Evolutionary conservation across 2,797 vertebrate genomes (phyloP), one percentile per base, ranked within the genome.

Genomic region (Paedocypris micromegethes): DNA sequence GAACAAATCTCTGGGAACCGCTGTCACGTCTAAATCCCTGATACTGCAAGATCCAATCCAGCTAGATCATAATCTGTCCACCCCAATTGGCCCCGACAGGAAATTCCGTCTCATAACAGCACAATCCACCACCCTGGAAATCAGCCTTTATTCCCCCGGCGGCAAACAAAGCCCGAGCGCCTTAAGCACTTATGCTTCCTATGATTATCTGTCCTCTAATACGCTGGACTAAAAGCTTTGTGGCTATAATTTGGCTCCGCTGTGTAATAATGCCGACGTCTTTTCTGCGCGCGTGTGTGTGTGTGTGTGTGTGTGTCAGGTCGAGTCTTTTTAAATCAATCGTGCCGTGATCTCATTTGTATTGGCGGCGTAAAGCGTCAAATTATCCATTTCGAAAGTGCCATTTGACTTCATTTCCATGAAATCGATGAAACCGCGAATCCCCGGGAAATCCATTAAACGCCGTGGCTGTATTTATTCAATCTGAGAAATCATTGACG

Each of bases 151-250:
- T 70, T 70, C 58, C 52, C 52, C 23, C 1, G 40, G 39, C 4
- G 6, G 40, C 5, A 62, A 70, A 55, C 58, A 44, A 49, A 56
- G 46, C 54, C 44, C n/a, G 51, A 62, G 38, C 8, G 59, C 45
- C 67, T 62, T 62, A 56, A 62, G 59, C 45, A 56, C 52, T 70
- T 56, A 5, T 37, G 52, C 52, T 43, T 43, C 40, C 55, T 47
- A 55, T 49, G 51, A 62, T 49, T 49, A 62, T 62, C 45, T 55
- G 38, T 49, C 39, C 7, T 55, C 58, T 69, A 62, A 62, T 69
- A 62, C 58, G 56, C 54, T 69, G 9, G 52, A 54, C 58, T 56
- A 69, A 69, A 62, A 58, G 67, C 59, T 69, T 68, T 68, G 58
- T 37, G 58, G 50, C 50, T 55, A 56, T 49, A 49, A 48, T 55